Evolutionary conservation across 2,113 vertebrate species (phyloP).

Genomic region (Microcebus ravelobensis): DNA sequence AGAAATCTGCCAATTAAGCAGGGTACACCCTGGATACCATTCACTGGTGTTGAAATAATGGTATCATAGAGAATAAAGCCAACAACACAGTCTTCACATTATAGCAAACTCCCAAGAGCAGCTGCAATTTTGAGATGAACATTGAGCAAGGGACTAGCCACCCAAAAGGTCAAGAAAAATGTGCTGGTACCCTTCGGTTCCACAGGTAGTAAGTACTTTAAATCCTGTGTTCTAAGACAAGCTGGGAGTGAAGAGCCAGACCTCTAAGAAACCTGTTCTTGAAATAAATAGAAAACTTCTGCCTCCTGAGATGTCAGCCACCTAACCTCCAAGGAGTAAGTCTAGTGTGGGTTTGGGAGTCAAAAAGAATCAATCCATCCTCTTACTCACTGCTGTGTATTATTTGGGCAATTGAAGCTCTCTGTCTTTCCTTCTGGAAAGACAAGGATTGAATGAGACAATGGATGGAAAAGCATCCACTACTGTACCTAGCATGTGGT

Average conservation of each 20-base stretch:
- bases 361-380: background rate
- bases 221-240: background rate
- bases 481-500: background rate
- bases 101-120: background rate
- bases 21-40: background rate
- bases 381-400: background rate
- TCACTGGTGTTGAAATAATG: background rate
- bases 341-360: background rate
- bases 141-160: background rate
- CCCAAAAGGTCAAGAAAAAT: background rate
- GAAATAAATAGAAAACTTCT: background rate
- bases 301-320: background rate
- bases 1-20: background rate
- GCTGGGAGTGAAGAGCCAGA: background rate
- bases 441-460: background rate
- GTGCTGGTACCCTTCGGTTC: background rate
- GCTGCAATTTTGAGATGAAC: background rate
- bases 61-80: background rate
- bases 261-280: background rate
- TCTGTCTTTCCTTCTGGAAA: background rate
- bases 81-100: background rate
- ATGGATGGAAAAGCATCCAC: background rate
- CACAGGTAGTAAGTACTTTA: background rate
- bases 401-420: background rate
- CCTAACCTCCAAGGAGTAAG: background rate